phyloP scores from a whole-genome alignment of 2,888 invertebrate species.

The Hydroisotoma schaefferi region DNA sequence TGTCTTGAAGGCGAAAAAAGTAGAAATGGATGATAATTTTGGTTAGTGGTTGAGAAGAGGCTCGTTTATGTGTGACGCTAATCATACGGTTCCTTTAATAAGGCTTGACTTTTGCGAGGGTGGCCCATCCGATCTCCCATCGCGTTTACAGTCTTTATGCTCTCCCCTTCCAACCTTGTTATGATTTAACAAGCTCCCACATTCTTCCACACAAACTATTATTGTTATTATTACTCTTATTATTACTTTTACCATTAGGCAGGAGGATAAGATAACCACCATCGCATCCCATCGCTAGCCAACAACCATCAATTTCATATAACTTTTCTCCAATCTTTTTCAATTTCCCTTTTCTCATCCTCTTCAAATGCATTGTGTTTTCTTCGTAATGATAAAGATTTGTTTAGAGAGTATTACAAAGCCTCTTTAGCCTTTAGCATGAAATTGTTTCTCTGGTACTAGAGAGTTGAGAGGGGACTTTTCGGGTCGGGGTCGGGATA shows the following conservation, averaged over 20 bases:
- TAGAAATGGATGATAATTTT: not conserved
- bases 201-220: slow-evolving; percentile 4
- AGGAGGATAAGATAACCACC: slow-evolving; percentile 2
- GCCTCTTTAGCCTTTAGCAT: too few species aligned
- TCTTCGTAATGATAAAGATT: too few species aligned
- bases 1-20: not conserved
- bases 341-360: not conserved
- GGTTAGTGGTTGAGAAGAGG: slow-evolving; percentile 3
- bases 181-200: slow-evolving; percentile 18
- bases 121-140: slow-evolving; percentile 16
- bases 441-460: too few species aligned
- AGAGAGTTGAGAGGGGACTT: too few species aligned
- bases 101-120: slow-evolving; percentile 22
- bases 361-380: too few species aligned
- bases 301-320: too few species aligned
- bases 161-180: slow-evolving; percentile 11
- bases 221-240: slow-evolving; percentile 10
- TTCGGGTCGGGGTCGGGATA: too few species aligned
- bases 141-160: slow-evolving; percentile 8
- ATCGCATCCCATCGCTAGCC: not conserved
- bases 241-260: not conserved
- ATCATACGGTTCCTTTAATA: slow-evolving; percentile 19
- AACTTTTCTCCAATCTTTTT: not conserved
- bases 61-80: slow-evolving; percentile 17
- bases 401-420: too few species aligned